Evolutionary conservation across 2,888 invertebrate genomes (phyloP).

Genomic region (Leptinotarsa rubiginosa): DNA sequence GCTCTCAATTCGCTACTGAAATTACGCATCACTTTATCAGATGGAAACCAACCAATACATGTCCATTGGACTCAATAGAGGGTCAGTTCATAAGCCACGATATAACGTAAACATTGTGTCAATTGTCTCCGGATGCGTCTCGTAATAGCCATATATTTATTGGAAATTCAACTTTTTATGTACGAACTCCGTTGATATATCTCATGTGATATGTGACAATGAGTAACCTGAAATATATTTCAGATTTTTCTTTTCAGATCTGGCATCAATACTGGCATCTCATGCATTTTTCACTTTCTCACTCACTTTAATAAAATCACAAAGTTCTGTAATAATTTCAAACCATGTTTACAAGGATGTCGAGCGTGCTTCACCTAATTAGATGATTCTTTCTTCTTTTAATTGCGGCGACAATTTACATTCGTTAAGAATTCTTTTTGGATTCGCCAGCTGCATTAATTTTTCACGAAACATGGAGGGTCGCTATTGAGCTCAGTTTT

Average conservation of each 20-base stretch:
- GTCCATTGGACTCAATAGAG: no score
- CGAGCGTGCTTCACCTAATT: slow-evolving; percentile 57
- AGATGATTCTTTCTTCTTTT: slow-evolving; percentile 63
- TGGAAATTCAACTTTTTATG: no score
- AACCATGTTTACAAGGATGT: slow-evolving; percentile 60
- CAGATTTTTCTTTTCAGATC: neutral
- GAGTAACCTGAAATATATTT: neutral
- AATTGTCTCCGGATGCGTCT: no score
- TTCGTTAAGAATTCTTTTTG: slow-evolving; percentile 53
- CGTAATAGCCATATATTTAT: no score
- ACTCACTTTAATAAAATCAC: slow-evolving; percentile 46
- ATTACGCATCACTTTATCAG: no score
- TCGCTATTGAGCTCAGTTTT: slow-evolving; percentile 40
- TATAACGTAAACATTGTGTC: no score
- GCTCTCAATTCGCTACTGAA: no score
- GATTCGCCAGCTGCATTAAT: slow-evolving; percentile 54
- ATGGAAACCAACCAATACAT: no score
- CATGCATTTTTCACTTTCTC: slow-evolving; percentile 3
- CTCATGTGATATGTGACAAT: no score
- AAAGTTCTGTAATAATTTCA: slow-evolving; percentile 63
- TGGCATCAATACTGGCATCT: neutral
- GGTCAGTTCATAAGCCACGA: no score
- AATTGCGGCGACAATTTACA: slow-evolving; percentile 61
- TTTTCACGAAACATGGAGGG: slow-evolving; percentile 49
- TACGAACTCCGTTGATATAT: no score